A percentile compares a stretch with the other conserved stretches of the same genome.
These are phyloP conservation scores for Bombus terrestris DNA, from an alignment of 1,140 invertebrate genomes.

Conservation along the genomic window DNA sequence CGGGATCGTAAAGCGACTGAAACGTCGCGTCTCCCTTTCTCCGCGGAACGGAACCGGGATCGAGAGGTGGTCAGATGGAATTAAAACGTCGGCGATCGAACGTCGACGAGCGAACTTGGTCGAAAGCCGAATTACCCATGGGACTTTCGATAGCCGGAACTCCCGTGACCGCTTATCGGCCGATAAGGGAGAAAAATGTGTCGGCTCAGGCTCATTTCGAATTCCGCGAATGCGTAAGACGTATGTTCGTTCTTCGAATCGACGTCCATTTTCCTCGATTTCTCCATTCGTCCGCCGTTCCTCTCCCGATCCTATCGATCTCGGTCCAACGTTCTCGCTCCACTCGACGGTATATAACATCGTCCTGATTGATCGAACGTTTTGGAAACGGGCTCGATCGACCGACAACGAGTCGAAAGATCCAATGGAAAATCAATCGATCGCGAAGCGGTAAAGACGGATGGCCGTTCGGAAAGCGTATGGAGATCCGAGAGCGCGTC, in stretches of 20 bases:
- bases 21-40: not conserved
- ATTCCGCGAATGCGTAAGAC: constrained; percentile 23
- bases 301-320: not conserved
- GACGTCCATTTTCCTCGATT: not conserved
- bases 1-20: not conserved
- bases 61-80: not conserved
- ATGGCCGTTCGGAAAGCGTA: not conserved
- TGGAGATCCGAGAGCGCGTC: not conserved
- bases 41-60: not conserved
- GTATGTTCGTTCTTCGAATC: constrained; percentile 6
- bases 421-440: constrained; percentile 15
- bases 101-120: too few relatives aligned
- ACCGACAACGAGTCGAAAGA: not conserved
- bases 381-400: not conserved
- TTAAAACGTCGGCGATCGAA: not conserved
- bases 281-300: not conserved
- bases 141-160: not conserved
- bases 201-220: not conserved
- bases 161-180: not conserved
- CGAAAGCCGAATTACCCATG: constrained; percentile 1
- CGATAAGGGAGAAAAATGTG: constrained; percentile 31
- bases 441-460: not conserved
- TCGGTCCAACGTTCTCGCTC: not conserved
- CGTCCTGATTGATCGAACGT: not conserved
- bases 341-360: too few relatives aligned